These are phyloP conservation scores for Hipparchia semele DNA, from an alignment of 2,888 invertebrate species.

Conservation along the genomic window DNA sequence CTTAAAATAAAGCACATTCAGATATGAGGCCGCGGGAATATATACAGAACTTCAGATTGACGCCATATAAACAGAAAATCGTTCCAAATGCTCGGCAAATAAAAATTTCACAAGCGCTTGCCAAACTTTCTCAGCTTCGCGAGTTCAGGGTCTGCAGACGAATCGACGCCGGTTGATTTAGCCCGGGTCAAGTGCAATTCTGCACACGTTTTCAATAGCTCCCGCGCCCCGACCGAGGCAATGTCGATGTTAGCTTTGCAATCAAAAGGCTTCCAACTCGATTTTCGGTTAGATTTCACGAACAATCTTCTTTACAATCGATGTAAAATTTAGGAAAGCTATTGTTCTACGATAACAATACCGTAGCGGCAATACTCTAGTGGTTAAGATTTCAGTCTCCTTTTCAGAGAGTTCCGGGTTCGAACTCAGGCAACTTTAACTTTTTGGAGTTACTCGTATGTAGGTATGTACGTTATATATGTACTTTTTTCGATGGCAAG, in stretches of 20 bases:
- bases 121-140: slow-evolving; percentile 21
- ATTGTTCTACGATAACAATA: background rate
- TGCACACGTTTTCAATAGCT: slow-evolving; percentile 13
- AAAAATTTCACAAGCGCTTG: slow-evolving; percentile 18
- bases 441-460: no score
- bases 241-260: background rate
- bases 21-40: background rate
- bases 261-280: background rate
- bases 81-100: slow-evolving; percentile 13
- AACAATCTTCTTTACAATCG: background rate
- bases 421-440: no score
- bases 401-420: no score
- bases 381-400: no score
- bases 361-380: no score
- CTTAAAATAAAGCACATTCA: background rate
- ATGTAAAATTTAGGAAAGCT: background rate
- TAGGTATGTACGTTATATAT: no score
- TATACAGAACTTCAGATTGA: background rate
- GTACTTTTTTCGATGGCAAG: no score
- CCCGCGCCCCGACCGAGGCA: background rate
- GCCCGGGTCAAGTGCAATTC: slow-evolving; percentile 25
- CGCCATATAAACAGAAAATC: slow-evolving; percentile 6
- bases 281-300: background rate
- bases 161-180: slow-evolving; percentile 21
- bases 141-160: slow-evolving; percentile 24